Evolutionary conservation across 2,113 vertebrate genomes (phyloP), one percentile per base, ranked within the genome.

Genomic region (Elephantulus edwardii): DNA sequence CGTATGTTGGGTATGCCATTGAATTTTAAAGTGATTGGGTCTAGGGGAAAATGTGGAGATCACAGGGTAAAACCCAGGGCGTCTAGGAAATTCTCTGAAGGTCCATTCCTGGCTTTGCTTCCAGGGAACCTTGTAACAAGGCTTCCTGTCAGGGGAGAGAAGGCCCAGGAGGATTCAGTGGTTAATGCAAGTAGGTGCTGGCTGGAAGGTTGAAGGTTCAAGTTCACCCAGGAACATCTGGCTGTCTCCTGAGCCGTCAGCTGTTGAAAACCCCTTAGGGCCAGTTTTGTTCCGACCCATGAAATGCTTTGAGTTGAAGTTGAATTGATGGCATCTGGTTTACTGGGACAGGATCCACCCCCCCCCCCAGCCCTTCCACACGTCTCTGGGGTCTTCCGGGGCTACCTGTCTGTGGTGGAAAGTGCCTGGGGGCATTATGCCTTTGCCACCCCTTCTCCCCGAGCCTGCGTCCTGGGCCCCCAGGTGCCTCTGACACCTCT

Each of bases 341-440:
- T n/a, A 66, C 46, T 20, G 8, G 38, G 38, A 62, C 35, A 50
- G 70, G 70, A 1, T 28, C 58, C 60, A 17, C 74, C 56, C 8
- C 8, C 11, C 16, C 33, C 20, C 13, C n/a, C 13, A 16, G 58
- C 56, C 11, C 35, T 33, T 19, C 13, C 4, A 5, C 2, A 0
- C 0, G n/a, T n/a, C n/a, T n/a, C n/a, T n/a, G n/a, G n/a, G n/a
- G n/a, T n/a, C n/a, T n/a, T 38, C 56, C 17, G 70, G 50, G 24
- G 19, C 17, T 38, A 0, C 1, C 1, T 7, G 9, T 17, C 28
- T 42, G 0, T 0, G 11, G 35, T 11, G 33, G 17, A 7, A 50
- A 2, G 42, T 16, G 38, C 22, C 0, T 1, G 0, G 44, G 35
- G 12, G 16, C 48, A 10, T n/a, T n/a, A n/a, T n/a, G n/a, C n/a